A percentile compares a stretch with the other conserved stretches of the same genome.
These are phyloP conservation scores for Helicoverpa zea DNA, from an alignment of 1,140 invertebrate genomes.

Conservation along the genomic window DNA sequence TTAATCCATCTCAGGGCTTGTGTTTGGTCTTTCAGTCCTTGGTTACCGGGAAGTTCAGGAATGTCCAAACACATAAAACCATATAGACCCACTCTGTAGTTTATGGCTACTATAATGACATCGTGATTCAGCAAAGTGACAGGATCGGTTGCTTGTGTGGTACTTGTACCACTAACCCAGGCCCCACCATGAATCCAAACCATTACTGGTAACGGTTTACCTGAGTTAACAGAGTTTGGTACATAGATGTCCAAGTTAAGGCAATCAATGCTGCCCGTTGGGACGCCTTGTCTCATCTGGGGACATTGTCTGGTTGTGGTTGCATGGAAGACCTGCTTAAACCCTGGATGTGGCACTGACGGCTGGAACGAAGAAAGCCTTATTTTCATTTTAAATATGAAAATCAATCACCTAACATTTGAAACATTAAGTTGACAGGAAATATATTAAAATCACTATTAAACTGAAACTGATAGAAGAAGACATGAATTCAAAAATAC, in stretches of 20 bases:
- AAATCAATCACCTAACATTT: no score
- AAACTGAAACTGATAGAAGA: no score
- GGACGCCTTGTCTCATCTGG: constrained; percentile 34
- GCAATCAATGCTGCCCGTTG: constrained; percentile 53
- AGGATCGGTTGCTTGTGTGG: neutral
- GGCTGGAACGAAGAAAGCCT: constrained; percentile 35
- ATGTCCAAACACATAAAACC: constrained; percentile 56
- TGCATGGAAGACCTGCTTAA: constrained; percentile 61
- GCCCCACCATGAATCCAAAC: constrained; percentile 54
- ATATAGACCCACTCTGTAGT: constrained; percentile 49
- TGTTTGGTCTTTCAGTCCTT: constrained; percentile 65
- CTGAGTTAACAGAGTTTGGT: constrained; percentile 39
- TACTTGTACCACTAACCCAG: constrained; percentile 1
- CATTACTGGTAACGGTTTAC: constrained; percentile 49
- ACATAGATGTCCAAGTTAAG: constrained; percentile 51
- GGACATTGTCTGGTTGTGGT: constrained; percentile 55
- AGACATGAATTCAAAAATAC: no score
- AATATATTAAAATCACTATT: no score
- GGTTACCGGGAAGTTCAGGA: constrained; percentile 51
- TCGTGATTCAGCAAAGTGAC: constrained; percentile 33
- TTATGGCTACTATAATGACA: constrained; percentile 49
- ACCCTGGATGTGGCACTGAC: constrained; percentile 50
- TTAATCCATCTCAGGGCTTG: constrained; percentile 61
- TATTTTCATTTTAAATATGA: no score
- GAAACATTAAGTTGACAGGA: no score